Evolutionary conservation across 2,113 vertebrate genomes (phyloP).

Genomic region (Pardalotus punctatus): DNA sequence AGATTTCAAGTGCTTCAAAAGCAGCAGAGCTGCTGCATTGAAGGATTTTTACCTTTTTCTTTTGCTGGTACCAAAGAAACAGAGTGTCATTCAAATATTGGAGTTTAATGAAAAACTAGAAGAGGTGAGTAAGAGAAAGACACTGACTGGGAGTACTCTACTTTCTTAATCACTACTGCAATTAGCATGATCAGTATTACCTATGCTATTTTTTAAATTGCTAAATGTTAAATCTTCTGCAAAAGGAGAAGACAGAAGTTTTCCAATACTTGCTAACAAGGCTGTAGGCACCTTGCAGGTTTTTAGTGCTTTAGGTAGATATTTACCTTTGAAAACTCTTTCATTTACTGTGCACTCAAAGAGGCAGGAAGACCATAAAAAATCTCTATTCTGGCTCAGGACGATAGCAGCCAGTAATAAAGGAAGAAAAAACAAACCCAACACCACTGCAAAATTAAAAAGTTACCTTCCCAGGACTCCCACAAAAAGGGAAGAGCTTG

Average conservation of each 20-base stretch:
- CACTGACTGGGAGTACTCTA: not conserved
- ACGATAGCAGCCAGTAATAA: not conserved
- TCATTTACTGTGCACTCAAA: not conserved
- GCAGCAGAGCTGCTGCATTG: not conserved
- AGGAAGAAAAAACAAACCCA: not conserved
- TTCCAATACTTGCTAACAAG: not conserved
- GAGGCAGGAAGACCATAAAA: not conserved
- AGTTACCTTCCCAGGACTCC: not conserved
- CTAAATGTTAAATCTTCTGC: not conserved
- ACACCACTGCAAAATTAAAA: not conserved
- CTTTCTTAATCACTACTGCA: not conserved
- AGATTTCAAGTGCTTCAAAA: not conserved
- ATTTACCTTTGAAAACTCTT: not conserved
- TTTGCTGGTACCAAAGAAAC: not conserved
- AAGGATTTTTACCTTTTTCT: not conserved
- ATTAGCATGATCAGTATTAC: not conserved
- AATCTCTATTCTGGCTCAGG: not conserved
- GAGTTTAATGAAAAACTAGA: not conserved
- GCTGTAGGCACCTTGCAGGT: fast-evolving
- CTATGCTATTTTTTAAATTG: fast-evolving
- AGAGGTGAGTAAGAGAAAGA: not conserved
- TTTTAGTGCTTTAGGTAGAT: not conserved
- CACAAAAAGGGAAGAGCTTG: not conserved
- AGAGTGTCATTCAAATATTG: not conserved
- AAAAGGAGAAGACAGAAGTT: not conserved